Evolutionary conservation across 2,888 invertebrate genomes (phyloP).

Genomic region (Heliothis peltigera): DNA sequence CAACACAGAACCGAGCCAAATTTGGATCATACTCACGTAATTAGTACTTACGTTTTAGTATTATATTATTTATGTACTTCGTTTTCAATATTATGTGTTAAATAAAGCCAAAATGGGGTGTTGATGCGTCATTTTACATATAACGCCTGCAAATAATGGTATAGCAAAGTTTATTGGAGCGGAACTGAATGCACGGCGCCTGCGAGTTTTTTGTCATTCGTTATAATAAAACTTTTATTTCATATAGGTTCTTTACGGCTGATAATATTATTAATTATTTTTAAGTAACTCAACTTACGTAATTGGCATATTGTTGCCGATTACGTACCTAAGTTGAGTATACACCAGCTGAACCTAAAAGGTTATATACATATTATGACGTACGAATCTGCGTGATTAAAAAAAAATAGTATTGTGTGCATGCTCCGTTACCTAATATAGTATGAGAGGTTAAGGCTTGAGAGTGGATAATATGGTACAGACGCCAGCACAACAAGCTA

Average conservation of each 20-base stretch:
- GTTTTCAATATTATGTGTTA: constrained; percentile 34
- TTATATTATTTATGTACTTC: constrained; percentile 44
- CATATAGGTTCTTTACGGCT: background rate
- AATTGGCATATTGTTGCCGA: too few relatives aligned
- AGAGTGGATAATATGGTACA: too few relatives aligned
- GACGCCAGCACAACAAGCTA: too few relatives aligned
- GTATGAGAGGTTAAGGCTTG: too few relatives aligned
- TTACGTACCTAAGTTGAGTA: too few relatives aligned
- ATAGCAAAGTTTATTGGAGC: constrained; percentile 39
- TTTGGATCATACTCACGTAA: constrained; percentile 61
- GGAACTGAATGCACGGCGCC: constrained; percentile 24
- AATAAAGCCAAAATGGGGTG: constrained; percentile 28
- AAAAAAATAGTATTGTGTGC: too few relatives aligned
- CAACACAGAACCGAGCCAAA: constrained; percentile 73
- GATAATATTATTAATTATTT: too few relatives aligned
- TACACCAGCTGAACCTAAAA: too few relatives aligned
- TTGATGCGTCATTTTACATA: constrained; percentile 12
- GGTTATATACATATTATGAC: too few relatives aligned
- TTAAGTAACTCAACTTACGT: too few relatives aligned
- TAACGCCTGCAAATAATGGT: constrained; percentile 48
- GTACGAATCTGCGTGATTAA: too few relatives aligned
- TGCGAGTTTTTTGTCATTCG: constrained; percentile 9
- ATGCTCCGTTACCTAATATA: too few relatives aligned
- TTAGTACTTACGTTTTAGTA: constrained; percentile 57
- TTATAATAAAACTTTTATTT: background rate